phyloP scores from a whole-genome alignment of 2,888 invertebrate genomes.

The Monopis laevigella region DNA sequence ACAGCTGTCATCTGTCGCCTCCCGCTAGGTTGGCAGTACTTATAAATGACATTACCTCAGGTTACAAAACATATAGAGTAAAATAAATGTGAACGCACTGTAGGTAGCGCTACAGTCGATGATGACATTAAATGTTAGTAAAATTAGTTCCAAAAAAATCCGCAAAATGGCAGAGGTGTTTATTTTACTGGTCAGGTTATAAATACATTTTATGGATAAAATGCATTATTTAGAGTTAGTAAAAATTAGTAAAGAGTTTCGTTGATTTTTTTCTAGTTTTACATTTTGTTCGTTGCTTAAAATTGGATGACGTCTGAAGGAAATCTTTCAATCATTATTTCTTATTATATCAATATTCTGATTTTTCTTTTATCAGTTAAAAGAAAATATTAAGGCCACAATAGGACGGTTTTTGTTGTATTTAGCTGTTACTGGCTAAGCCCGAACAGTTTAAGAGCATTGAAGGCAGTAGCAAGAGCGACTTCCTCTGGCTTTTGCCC shows the following conservation, averaged over 20 bases:
- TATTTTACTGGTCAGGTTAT: neutral
- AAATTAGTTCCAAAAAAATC: too few species aligned
- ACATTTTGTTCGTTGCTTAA: constrained; percentile 9
- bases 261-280: constrained; percentile 19
- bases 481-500: constrained; percentile 88
- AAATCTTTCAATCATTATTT: neutral
- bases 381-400: neutral
- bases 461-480: constrained; percentile 89
- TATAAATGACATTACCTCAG: too few species aligned
- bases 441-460: constrained; percentile 90
- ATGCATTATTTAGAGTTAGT: too few species aligned
- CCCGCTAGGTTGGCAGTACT: too few species aligned
- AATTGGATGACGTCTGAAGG: constrained; percentile 16
- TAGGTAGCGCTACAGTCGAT: too few species aligned
- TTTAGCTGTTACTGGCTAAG: constrained; percentile 71
- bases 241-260: constrained; percentile 23
- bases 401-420: neutral
- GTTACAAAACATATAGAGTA: too few species aligned
- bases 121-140: too few species aligned
- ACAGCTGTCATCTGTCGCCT: too few species aligned
- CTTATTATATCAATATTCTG: neutral
- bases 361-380: neutral
- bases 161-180: too few species aligned
- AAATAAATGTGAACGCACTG: too few species aligned
- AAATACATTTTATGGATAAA: neutral